A percentile compares a stretch with the other conserved stretches of the same genome.
phyloP scores from a whole-genome alignment of 2,113 vertebrate species.

The Gymnarchus niloticus region DNA sequence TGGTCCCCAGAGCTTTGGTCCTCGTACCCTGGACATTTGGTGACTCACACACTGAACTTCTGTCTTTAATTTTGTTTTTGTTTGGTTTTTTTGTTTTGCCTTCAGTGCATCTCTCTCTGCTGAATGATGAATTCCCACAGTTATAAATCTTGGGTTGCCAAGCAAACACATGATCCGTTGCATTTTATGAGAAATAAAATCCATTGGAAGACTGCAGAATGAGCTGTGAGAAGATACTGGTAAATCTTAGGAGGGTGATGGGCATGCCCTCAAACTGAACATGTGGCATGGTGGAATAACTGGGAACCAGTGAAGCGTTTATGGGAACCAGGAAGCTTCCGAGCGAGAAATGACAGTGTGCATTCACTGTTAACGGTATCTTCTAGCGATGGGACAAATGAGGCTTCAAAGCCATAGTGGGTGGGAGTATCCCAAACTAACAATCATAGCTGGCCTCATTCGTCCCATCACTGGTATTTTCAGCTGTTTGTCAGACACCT shows the following conservation, averaged over 20 bases:
- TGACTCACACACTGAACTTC: neutral
- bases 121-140: conserved; percentile 1
- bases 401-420: too few species aligned
- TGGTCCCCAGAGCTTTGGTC: neutral
- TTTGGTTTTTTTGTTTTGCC: neutral
- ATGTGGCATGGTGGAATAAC: neutral
- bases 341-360: neutral
- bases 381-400: too few species aligned
- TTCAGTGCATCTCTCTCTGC: neutral
- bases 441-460: too few species aligned
- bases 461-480: too few species aligned
- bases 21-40: neutral
- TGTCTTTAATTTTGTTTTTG: neutral
- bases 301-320: conserved; percentile 5
- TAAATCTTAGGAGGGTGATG: neutral
- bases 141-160: neutral
- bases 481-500: neutral
- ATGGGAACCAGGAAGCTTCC: neutral
- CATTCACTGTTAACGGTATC: neutral
- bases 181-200: neutral
- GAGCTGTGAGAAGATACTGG: neutral
- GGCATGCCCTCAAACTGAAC: neutral
- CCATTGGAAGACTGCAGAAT: neutral
- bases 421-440: too few species aligned
- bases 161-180: neutral